Evolutionary conservation across 2,113 vertebrate genomes (phyloP).

Genomic region (Cavia aperea): DNA sequence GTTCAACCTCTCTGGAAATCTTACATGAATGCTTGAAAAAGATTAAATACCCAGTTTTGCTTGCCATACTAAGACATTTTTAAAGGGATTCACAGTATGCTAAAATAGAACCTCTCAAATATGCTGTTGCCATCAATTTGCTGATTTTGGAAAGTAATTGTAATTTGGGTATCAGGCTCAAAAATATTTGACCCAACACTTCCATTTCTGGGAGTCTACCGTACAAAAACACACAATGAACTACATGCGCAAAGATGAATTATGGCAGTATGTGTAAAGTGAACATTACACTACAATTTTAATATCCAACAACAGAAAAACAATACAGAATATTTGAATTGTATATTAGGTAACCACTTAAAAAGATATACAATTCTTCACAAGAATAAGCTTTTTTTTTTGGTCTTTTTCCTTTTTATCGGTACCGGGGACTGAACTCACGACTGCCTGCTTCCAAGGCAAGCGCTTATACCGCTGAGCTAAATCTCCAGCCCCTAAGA

Average conservation of each 20-base stretch:
- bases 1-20: neutral
- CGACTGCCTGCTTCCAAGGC: no score
- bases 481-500: neutral
- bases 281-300: neutral
- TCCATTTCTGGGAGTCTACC: neutral
- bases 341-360: neutral
- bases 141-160: conserved; percentile 7
- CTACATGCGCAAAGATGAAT: neutral
- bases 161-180: neutral
- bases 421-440: no score
- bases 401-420: no score
- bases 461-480: no score
- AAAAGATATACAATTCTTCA: neutral
- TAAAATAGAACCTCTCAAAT: neutral
- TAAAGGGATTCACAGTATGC: neutral
- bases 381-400: neutral
- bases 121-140: neutral
- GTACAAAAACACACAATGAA: conserved; percentile 21
- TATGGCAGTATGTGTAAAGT: neutral
- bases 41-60: neutral
- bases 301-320: neutral
- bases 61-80: neutral
- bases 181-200: neutral
- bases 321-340: neutral
- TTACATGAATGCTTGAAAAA: neutral